Percentiles rank a stretch among this genome's conserved stretches.
Conservation (phyloP, 1,140 invertebrate species). For the Drosophila asahinai region DNA sequence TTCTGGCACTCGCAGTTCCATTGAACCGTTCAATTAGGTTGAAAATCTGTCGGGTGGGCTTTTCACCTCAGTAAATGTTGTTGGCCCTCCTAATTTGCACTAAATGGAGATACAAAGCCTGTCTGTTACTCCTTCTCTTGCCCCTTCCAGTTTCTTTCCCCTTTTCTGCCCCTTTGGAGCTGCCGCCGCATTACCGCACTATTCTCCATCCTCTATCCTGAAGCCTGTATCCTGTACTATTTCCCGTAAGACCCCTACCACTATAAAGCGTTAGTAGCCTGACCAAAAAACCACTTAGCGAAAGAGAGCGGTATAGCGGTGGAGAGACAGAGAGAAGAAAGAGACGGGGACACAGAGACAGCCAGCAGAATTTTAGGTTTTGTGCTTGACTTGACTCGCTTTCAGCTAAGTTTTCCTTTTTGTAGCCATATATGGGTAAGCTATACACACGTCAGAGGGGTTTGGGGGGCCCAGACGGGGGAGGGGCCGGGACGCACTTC, state of each 20-base stretch:
- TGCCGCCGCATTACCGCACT: conserved; percentile 1
- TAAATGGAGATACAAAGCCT: conserved; percentile 39
- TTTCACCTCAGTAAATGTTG: conserved; percentile 33
- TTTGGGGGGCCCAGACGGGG: background rate
- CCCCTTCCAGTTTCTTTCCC: background rate
- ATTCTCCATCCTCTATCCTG: conserved; percentile 11
- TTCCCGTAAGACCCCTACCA: background rate
- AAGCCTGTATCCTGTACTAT: conserved; percentile 6
- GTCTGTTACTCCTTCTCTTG: conserved; percentile 21
- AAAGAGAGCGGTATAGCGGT: conserved; percentile 4
- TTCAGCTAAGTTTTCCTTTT: conserved; percentile 47
- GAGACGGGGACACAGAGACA: conserved; percentile 12
- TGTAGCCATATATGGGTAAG: conserved; percentile 41
- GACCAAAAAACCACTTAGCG: conserved; percentile 52
- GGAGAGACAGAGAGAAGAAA: background rate
- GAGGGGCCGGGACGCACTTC: conserved; percentile 36
- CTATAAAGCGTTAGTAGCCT: conserved; percentile 30
- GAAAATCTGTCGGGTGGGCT: conserved; percentile 24
- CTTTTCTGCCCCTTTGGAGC: background rate
- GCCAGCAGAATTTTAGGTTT: conserved; percentile 41
- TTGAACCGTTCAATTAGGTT: conserved; percentile 42
- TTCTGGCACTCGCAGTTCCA: background rate
- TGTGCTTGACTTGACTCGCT: conserved; percentile 52
- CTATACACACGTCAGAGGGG: background rate
- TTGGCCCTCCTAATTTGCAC: conserved; percentile 35